phyloP scores from a whole-genome alignment of 2,888 invertebrate genomes.

The Syrista parreyssii region DNA sequence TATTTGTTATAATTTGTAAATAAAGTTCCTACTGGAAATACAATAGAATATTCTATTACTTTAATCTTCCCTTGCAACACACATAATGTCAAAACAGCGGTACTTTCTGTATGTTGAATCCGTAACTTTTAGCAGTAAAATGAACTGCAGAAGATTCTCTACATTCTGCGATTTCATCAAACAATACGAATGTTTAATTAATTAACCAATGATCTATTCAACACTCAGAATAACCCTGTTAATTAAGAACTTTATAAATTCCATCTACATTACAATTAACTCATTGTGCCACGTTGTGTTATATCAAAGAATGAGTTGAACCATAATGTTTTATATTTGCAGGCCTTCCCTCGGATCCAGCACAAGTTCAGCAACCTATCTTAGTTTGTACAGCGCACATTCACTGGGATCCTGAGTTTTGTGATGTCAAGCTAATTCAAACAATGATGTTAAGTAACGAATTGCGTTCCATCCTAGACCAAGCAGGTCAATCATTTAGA shows the following conservation, averaged over 20 bases:
- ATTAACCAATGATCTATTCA: background rate
- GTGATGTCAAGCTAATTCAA: constrained; percentile 99
- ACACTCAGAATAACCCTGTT: too few relatives aligned
- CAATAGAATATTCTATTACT: background rate
- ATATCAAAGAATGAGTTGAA: background rate
- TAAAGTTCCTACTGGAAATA: constrained; percentile 15
- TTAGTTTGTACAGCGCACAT: constrained; percentile 98
- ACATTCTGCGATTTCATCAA: background rate
- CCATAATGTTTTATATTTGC: constrained; percentile 27
- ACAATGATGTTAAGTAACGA: constrained; percentile 99
- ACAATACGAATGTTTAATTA: background rate
- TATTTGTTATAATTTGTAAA: constrained; percentile 35
- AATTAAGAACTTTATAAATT: background rate
- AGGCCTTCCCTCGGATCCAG: constrained; percentile 81
- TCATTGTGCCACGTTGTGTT: background rate
- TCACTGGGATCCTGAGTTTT: constrained; percentile 99
- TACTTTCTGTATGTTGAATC: background rate
- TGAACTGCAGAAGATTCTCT: background rate
- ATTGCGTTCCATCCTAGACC: constrained; percentile 87
- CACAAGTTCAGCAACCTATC: constrained; percentile 84
- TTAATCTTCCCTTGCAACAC: background rate
- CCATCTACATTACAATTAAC: background rate
- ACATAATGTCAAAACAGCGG: too few relatives aligned
- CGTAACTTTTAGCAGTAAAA: background rate
- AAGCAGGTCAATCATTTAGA: constrained; percentile 83